Evolutionary conservation across 2,888 invertebrate genomes (phyloP).

Genomic region (Zelleria hepariella): DNA sequence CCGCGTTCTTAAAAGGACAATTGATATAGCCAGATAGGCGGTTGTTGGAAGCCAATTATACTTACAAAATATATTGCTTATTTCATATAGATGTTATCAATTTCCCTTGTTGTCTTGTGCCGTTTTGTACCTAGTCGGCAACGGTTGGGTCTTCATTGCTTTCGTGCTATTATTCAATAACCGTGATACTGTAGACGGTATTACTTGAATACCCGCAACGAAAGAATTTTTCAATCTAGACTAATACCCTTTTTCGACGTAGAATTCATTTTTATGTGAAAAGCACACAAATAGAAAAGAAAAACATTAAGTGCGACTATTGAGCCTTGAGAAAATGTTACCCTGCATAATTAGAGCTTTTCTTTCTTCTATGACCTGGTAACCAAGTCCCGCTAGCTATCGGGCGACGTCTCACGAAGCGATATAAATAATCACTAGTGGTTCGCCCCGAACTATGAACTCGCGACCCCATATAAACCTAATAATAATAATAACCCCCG

Average conservation of each 20-base stretch:
- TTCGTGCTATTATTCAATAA: neutral
- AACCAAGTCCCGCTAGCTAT: neutral
- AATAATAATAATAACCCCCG: no score
- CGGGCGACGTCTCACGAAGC: neutral
- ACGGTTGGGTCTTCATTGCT: neutral
- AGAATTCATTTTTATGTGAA: neutral
- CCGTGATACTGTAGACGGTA: neutral
- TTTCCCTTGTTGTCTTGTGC: neutral
- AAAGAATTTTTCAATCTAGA: neutral
- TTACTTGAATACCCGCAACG: neutral
- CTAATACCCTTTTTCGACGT: neutral
- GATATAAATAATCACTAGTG: neutral
- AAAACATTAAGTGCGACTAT: neutral
- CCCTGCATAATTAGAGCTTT: neutral
- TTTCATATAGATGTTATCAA: neutral
- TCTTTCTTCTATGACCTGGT: neutral
- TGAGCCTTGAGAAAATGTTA: neutral
- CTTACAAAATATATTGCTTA: neutral
- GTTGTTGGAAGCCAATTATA: neutral
- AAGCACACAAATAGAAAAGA: no score
- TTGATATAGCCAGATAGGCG: conserved; percentile 21
- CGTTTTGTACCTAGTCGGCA: neutral
- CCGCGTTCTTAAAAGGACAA: conserved; percentile 34
- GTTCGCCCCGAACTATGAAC: no score
- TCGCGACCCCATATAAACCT: no score